A percentile compares a stretch with the other conserved stretches of the same genome.
Evolutionary conservation across 2,888 invertebrate genomes (phyloP).

Genomic region (Rhopalosiphum nymphaeae): DNA sequence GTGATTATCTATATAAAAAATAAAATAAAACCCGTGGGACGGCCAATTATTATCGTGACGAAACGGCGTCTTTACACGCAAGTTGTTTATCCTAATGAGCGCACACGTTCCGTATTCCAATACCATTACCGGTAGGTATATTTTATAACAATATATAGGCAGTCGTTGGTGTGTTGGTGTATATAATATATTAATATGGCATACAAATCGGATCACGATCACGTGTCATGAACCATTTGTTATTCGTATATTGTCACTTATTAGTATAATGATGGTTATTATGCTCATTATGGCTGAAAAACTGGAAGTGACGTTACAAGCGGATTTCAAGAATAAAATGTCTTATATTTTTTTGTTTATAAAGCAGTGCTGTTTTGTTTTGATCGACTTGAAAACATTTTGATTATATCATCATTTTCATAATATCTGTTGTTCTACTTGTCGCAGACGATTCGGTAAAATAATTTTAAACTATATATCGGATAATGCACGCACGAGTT

Average conservation of each 20-base stretch:
- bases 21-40: neutral
- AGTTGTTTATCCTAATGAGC: slow-evolving; percentile 6
- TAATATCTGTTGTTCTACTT: neutral
- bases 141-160: neutral
- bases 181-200: neutral
- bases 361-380: neutral
- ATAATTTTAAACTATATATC: neutral
- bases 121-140: neutral
- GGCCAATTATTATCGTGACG: neutral
- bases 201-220: slow-evolving; percentile 18
- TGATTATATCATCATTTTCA: neutral
- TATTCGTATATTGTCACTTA: neutral
- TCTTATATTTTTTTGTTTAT: neutral
- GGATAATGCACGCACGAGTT: neutral
- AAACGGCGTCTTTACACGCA: slow-evolving; percentile 30
- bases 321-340: neutral
- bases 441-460: neutral
- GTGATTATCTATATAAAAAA: neutral
- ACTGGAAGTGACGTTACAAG: neutral
- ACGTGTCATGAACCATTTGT: slow-evolving; percentile 30
- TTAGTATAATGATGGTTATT: neutral
- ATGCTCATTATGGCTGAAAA: neutral
- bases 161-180: neutral
- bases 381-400: neutral
- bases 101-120: neutral